Evolutionary conservation across 2,888 invertebrate species (phyloP).

Genomic region (Drosophila colorata): DNA sequence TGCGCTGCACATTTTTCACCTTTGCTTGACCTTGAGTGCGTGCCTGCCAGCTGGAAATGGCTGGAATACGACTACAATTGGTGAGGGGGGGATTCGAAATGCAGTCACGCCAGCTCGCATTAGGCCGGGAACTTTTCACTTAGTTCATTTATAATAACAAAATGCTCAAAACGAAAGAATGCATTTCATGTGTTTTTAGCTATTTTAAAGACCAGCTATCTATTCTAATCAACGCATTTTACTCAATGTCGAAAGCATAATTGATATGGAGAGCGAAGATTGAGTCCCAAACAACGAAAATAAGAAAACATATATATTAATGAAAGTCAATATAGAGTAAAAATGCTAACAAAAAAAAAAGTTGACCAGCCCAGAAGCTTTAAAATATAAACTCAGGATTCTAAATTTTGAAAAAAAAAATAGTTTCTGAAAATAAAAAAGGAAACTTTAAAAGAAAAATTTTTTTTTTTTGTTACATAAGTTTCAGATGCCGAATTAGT

Average conservation of each 20-base stretch:
- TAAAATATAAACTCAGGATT: no score
- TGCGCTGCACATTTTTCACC: constrained; percentile 77
- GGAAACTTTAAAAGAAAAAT: no score
- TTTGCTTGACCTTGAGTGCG: constrained; percentile 74
- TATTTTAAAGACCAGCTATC: constrained; percentile 25
- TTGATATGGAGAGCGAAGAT: not conserved
- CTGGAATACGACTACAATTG: constrained; percentile 5
- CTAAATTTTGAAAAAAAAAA: no score
- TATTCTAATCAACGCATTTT: constrained; percentile 36
- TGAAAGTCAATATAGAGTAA: no score
- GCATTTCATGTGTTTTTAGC: constrained; percentile 6
- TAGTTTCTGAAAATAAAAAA: no score
- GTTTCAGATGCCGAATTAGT: no score
- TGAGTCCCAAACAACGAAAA: not conserved
- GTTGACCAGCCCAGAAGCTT: no score
- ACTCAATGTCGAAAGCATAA: not conserved
- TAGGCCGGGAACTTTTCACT: constrained; percentile 59
- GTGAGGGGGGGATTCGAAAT: constrained; percentile 8
- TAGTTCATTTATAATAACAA: constrained; percentile 56
- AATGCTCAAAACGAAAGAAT: constrained; percentile 6
- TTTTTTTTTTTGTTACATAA: no score
- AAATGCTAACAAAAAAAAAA: no score
- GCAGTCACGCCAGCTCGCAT: constrained; percentile 51
- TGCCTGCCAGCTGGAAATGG: constrained; percentile 54
- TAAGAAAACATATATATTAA: not conserved